Conservation (phyloP, 2,797 vertebrate genomes). For the Acipenser oxyrinchus region DNA sequence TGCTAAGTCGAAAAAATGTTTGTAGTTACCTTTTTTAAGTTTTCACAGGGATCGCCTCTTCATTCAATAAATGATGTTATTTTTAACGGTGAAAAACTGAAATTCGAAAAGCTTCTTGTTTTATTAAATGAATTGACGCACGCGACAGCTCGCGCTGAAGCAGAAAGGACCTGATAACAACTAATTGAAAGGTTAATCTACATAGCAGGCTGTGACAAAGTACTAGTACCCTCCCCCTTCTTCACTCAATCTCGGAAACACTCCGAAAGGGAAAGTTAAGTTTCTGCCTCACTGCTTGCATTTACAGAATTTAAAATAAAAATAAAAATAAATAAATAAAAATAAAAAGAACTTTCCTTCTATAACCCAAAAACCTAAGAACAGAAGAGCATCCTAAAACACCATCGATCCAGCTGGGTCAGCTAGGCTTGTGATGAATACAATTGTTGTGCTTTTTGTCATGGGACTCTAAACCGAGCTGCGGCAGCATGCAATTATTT, state of each 20-base stretch:
- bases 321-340: no score
- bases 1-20: constrained; percentile 44
- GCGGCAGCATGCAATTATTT: no score
- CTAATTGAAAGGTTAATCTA: constrained; percentile 97
- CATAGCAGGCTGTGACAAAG: constrained; percentile 88
- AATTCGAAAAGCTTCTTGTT: constrained; percentile 41
- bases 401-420: not conserved
- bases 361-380: constrained; percentile 7
- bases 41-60: constrained; percentile 45
- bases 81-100: constrained; percentile 48
- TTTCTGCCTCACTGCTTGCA: constrained; percentile 31
- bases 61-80: constrained; percentile 47
- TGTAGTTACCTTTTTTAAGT: constrained; percentile 67
- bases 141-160: constrained; percentile 61
- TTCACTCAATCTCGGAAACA: constrained; percentile 61
- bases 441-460: no score
- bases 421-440: no score
- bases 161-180: constrained; percentile 82
- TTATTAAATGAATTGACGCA: constrained; percentile 56
- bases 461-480: no score
- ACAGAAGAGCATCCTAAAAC: constrained; percentile 3
- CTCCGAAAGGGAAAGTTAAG: constrained; percentile 25
- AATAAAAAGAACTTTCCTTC: no score
- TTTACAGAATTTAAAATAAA: no score
- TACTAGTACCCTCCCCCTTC: constrained; percentile 85